phyloP scores from a whole-genome alignment of 2,113 vertebrate genomes.

The Sciurus niger region DNA sequence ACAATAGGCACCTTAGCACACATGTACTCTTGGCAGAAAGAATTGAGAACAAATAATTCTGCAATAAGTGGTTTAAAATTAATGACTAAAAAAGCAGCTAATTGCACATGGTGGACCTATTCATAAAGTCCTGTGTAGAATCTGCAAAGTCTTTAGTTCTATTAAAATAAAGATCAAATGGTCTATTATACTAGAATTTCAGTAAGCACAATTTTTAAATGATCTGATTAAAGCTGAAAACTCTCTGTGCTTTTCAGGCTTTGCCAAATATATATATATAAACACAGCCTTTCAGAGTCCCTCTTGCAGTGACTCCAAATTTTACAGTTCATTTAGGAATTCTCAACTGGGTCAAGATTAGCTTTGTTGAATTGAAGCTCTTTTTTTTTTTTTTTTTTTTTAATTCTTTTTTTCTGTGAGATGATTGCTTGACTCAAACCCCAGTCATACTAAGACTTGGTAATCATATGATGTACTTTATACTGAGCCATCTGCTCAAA shows the following conservation, averaged over 20 bases:
- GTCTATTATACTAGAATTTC: slow-evolving; percentile 33
- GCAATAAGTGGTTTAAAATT: slow-evolving; percentile 57
- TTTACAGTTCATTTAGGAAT: slow-evolving; percentile 69
- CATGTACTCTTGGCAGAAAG: slow-evolving; percentile 28
- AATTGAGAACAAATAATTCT: slow-evolving; percentile 70
- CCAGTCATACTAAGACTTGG: slow-evolving; percentile 21
- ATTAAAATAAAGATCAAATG: slow-evolving; percentile 63
- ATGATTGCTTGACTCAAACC: slow-evolving; percentile 56
- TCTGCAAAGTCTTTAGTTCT: slow-evolving; percentile 60
- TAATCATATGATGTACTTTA: slow-evolving; percentile 9
- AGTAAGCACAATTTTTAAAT: slow-evolving; percentile 64
- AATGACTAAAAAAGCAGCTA: slow-evolving; percentile 55
- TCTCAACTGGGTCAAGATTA: slow-evolving; percentile 57
- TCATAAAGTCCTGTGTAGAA: slow-evolving; percentile 40
- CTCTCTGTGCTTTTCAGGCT: slow-evolving; percentile 42
- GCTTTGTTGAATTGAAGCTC: background rate
- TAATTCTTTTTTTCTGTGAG: slow-evolving; percentile 44
- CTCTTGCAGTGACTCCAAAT: slow-evolving; percentile 45
- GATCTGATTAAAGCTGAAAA: slow-evolving; percentile 40
- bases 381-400: slow-evolving; percentile 55
- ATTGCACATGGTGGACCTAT: slow-evolving; percentile 35
- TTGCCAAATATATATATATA: slow-evolving; percentile 27
- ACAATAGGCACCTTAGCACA: slow-evolving; percentile 14
- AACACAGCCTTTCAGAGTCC: background rate
- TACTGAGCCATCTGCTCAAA: slow-evolving; percentile 42